phyloP scores from a whole-genome alignment of 2,888 invertebrate species.

The Pegoplata infirma region DNA sequence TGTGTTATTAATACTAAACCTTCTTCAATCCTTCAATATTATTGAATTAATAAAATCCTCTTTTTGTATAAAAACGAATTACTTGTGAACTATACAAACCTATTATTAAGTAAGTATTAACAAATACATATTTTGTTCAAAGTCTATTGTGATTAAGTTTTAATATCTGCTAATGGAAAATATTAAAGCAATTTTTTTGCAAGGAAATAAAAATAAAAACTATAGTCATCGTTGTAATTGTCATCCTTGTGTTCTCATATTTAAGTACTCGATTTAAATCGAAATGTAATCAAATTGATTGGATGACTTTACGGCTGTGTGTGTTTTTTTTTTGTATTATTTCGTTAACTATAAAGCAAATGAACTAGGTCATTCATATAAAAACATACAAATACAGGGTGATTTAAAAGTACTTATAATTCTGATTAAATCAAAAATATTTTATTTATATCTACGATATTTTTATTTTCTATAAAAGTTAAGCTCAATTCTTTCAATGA shows the following conservation, averaged over 20 bases:
- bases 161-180: background rate
- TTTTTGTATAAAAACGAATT: too few species aligned
- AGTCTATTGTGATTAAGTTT: background rate
- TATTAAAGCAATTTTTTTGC: background rate
- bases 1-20: too few species aligned
- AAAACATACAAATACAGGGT: too few species aligned
- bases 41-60: too few species aligned
- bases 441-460: too few species aligned
- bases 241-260: background rate
- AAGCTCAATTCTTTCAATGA: too few species aligned
- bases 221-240: background rate
- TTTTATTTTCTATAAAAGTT: too few species aligned
- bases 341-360: background rate
- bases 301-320: slow-evolving; percentile 23
- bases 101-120: too few species aligned
- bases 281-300: slow-evolving; percentile 42
- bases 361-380: slow-evolving; percentile 15
- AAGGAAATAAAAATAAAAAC: background rate
- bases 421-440: too few species aligned
- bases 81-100: too few species aligned
- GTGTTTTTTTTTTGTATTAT: background rate
- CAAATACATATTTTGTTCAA: background rate
- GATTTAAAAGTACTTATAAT: too few species aligned
- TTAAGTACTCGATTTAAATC: slow-evolving; percentile 12
- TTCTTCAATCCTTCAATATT: too few species aligned